Evolutionary conservation across 2,888 invertebrate genomes (phyloP), one percentile per base, ranked within the genome.

Genomic region (Elysia crispata): DNA sequence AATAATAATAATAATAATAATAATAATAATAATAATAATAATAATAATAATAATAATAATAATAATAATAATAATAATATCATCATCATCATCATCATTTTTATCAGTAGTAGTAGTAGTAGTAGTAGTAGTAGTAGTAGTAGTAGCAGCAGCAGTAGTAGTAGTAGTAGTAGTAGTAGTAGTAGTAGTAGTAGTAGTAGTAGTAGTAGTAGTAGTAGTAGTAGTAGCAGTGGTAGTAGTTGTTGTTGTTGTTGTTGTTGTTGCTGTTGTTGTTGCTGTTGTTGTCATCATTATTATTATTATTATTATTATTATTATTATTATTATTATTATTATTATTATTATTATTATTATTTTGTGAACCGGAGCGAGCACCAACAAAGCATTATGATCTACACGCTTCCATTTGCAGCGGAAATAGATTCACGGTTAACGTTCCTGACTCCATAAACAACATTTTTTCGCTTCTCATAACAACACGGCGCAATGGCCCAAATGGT

Each of bases 371-470:
- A n/a, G n/a, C n/a, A n/a, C n/a, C n/a, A n/a, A n/a, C n/a, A n/a
- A n/a, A n/a, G n/a, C n/a, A n/a, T n/a, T n/a, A n/a, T 23, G 3
- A 8, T 23, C 5, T 60, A 60, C 25, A 23, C 60, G 15, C n/a
- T 23, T 23, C 60, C 25, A 23, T 8, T n/a, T 60, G 13, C 25
- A 73, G 1, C 78, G 78, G 73, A 78, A 78, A 50, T 78, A 64
- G 62, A 66, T 30, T 15, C 73, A n/a, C 64, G 54, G 78, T 78
- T 78, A 78, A 72, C 64, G 78, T 78, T 78, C 78, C 72, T 78
- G 60, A 77, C 73, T 31, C 31, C n/a, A n/a, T 30, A 41, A 41
- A 41, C 41, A 41, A 41, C 3, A 41, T 41, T 6, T 41, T 41
- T 41, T 41, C 3, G 41, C 41, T 41, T 41, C 41, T 41, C 41